Conservation (phyloP, 2,797 vertebrate genomes). For the Momotus momota region DNA sequence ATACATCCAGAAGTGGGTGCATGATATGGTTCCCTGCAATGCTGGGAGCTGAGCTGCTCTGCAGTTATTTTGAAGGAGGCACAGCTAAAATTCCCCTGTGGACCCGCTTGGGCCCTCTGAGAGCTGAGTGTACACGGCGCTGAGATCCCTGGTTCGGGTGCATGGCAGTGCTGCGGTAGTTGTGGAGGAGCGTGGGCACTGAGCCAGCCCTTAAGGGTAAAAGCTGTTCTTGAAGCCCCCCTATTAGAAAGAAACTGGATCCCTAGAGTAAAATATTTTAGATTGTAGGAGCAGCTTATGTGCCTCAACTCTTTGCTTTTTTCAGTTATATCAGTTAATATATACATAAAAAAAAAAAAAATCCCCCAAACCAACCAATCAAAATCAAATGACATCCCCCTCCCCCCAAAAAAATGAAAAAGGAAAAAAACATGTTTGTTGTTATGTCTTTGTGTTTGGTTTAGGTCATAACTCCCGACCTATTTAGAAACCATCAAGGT, state of each 20-base stretch:
- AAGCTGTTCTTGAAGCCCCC: neutral
- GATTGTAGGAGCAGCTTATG: neutral
- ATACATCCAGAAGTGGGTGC: neutral
- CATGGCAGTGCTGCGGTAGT: rapidly evolving
- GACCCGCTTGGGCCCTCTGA: neutral
- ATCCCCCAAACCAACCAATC: rapidly evolving
- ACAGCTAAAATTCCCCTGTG: rapidly evolving
- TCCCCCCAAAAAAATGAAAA: rapidly evolving
- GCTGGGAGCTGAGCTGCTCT: neutral
- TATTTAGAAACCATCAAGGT: rapidly evolving
- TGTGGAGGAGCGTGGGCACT: neutral
- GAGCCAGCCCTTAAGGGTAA: neutral
- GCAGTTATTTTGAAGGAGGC: neutral
- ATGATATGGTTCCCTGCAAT: rapidly evolving
- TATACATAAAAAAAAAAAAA: neutral
- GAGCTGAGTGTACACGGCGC: rapidly evolving
- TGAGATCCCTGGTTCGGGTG: neutral
- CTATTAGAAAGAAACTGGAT: neutral
- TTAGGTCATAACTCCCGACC: neutral
- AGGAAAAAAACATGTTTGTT: neutral
- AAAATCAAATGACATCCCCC: neutral
- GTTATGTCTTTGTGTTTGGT: neutral
- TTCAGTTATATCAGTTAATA: neutral
- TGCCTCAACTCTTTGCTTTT: neutral
- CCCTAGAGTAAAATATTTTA: neutral